These are phyloP conservation scores for Neoarius graeffei DNA, from an alignment of 2,113 vertebrate species.

Conservation along the genomic window DNA sequence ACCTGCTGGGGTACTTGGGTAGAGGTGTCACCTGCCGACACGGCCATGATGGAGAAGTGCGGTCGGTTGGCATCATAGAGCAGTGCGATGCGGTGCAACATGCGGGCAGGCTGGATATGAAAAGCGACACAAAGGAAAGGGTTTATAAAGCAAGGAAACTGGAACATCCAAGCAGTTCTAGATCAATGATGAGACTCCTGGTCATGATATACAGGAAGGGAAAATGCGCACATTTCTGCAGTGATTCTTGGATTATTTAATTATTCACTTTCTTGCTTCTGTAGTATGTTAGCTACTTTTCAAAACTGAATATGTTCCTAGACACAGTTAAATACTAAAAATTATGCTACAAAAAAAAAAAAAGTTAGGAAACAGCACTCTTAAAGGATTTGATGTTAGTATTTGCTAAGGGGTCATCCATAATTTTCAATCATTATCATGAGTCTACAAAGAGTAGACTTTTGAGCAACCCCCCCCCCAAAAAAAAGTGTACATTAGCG, in stretches of 20 bases:
- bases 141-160: background rate
- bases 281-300: background rate
- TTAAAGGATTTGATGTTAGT: background rate
- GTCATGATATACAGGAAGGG: background rate
- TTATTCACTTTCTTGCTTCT: background rate
- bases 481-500: too few relatives aligned
- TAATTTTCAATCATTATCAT: too few relatives aligned
- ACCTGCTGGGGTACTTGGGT: conserved; percentile 86
- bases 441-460: too few relatives aligned
- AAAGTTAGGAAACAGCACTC: background rate
- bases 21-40: conserved; percentile 84
- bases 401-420: too few relatives aligned
- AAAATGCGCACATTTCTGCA: background rate
- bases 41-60: conserved; percentile 91
- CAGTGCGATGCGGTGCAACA: conserved; percentile 89
- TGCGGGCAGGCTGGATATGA: conserved; percentile 85
- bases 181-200: background rate
- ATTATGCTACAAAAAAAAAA: background rate
- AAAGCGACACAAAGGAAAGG: background rate
- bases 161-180: background rate
- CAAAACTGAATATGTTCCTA: background rate
- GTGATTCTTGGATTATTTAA: background rate
- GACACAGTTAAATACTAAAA: background rate
- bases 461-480: too few relatives aligned
- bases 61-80: conserved; percentile 97